Evolutionary conservation across 2,888 invertebrate species (phyloP), one percentile per base, ranked within the genome.

Genomic region (Eretmocerus hayati): DNA sequence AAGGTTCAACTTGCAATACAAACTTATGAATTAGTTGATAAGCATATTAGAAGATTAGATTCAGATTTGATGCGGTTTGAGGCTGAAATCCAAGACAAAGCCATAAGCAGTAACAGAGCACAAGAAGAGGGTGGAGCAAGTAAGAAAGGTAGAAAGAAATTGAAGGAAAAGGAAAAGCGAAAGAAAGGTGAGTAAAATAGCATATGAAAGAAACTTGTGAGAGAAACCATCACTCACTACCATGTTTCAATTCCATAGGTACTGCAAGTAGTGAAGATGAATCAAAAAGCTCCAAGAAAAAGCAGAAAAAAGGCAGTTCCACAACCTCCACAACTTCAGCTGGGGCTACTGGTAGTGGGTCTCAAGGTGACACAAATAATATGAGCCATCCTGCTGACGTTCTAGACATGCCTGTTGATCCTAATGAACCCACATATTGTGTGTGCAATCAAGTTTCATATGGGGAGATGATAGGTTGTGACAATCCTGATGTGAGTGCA

Each of bases 361-460:
- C 67, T 1, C 69, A 72, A 46, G 64, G 65, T 4, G 69, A 70
- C 42, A 57, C 66, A 0, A 62, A 59, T 36, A 59, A 65, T 5
- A 59, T 80, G 66, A 80, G 88, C 2, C 90, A 90, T 74, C 88
- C 91, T 0, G 90, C 93, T 56, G 96, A 90, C 67, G 90, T 90
- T 11, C 74, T 90, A 31, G 90, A 90, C 59, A 90, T 90, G 90
- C 90, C 90, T 0, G 90, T 90, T 0, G 90, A 99, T 77, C 97
- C 97, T 0, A 97, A 97, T 67, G 97, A 99, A 69, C 97, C 97
- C 0, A 96, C 95, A 0, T 99, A 99, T 70, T 99, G 96, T 71
- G 76, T 95, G 32, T 99, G 97, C 66, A 94, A 96, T 72, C 96
- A 97, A 80, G 89, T 90, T 42, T 93, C 93, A 4, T 94, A 92